Base-by-base conservation (phyloP, 1,140 invertebrate genomes). In the Plectrocnemia conspersa region DNA sequence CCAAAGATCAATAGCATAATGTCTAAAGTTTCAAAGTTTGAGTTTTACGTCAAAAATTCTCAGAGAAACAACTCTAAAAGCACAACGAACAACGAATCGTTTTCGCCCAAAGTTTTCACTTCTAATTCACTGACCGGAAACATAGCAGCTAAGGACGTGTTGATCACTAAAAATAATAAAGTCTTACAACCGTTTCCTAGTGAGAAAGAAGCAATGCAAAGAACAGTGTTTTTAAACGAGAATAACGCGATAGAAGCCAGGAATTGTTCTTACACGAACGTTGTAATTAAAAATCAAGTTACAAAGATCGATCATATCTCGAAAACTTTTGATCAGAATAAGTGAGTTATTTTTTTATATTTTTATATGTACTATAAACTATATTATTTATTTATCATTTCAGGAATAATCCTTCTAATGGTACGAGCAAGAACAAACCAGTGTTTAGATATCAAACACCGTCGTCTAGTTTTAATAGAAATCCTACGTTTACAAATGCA, bases 71-170 rank as follows among this genome's bases (percentile, higher is more conserved):
- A n/a, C n/a, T 61, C 57, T 3, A 64, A 73, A 0, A 69, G 27
- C 69, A 65, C 54, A 65, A 69, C 21, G 68, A 72, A 45, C 3
- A 71, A 74, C 63, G 74, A 75, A 29, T 48, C 65, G 18, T 65
- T 65, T n/a, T 88, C 85, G 0, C 86, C 86, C 0, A 89, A 89
- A 71, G 86, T 89, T 1, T 89, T 89, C 63, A 81, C 81, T 21
- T 76, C 83, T 0, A 85, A 85, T 62, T 80, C 83, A n/a, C 65
- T 85, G 15, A 89, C 86, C 2, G 84, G 87, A 0, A 88, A 85
- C 58, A 86, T 85, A 3, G 86, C 87, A 2, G 86, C 86, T 0
- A 86, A 84, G 70, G 85, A 87, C 58, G 86, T 89, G 0, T 68
- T 89, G 5, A 85, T 80, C 0, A 72, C 73, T 19, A 75, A 76